A percentile compares a stretch with the other conserved stretches of the same genome.
These are phyloP conservation scores for Cetonia aurata DNA, from an alignment of 2,888 invertebrate species.

Conservation along the genomic window DNA sequence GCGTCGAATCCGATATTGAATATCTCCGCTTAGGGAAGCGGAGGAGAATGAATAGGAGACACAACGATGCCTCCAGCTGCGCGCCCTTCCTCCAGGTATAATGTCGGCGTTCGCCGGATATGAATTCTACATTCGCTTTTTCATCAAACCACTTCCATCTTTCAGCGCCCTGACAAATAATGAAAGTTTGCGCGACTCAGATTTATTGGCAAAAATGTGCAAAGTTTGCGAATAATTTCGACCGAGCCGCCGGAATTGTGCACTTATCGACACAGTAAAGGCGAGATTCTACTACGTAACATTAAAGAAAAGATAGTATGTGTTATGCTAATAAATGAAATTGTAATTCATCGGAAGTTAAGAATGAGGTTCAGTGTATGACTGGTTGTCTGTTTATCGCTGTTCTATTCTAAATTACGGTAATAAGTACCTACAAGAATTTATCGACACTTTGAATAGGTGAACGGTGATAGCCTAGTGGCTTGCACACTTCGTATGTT, in stretches of 20 bases:
- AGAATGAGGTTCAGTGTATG: too few relatives aligned
- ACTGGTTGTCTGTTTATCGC: too few relatives aligned
- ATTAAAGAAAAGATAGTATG: not conserved
- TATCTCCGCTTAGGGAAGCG: constrained; percentile 53
- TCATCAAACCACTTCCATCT: constrained; percentile 58
- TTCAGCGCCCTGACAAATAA: constrained; percentile 53
- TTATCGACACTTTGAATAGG: too few relatives aligned
- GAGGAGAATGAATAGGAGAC: not conserved
- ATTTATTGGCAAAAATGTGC: constrained; percentile 54
- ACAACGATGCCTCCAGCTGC: constrained; percentile 60
- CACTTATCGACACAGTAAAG: constrained; percentile 46
- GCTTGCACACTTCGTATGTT: too few relatives aligned
- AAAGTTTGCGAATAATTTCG: constrained; percentile 52
- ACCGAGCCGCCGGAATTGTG: constrained; percentile 46
- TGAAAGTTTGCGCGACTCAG: constrained; percentile 56
- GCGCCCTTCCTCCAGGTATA: constrained; percentile 58
- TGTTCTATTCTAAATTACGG: too few relatives aligned
- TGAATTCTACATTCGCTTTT: constrained; percentile 61
- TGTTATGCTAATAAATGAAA: not conserved
- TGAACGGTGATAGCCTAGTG: too few relatives aligned
- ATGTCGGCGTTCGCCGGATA: constrained; percentile 59
- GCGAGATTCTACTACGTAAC: constrained; percentile 24
- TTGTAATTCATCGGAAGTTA: not conserved
- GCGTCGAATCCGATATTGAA: constrained; percentile 55
- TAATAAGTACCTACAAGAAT: too few relatives aligned